These are phyloP conservation scores for Leucophenga varia DNA, from an alignment of 1,140 invertebrate genomes.

Conservation along the genomic window DNA sequence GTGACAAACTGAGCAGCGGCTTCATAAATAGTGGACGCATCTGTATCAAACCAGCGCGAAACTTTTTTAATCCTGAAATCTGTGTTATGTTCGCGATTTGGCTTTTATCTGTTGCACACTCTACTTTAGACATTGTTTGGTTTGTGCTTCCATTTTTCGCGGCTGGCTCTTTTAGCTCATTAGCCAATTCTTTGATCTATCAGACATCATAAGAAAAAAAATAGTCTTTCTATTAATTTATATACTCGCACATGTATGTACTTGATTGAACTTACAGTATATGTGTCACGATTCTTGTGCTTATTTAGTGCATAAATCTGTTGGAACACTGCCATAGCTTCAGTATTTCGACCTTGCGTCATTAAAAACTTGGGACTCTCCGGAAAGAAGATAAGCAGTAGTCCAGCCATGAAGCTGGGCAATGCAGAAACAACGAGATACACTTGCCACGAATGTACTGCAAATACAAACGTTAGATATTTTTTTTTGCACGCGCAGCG, in stretches of 20 bases:
- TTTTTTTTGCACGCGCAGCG: too few species aligned
- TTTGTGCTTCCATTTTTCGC: constrained; percentile 11
- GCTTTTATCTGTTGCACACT: constrained; percentile 11
- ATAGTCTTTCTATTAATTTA: too few species aligned
- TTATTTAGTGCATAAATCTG: constrained; percentile 58
- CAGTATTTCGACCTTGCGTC: constrained; percentile 65
- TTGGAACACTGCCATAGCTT: constrained; percentile 57
- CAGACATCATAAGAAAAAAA: too few species aligned
- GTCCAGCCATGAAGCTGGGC: constrained; percentile 64
- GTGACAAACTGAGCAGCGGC: constrained; percentile 3
- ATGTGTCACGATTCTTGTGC: constrained; percentile 61
- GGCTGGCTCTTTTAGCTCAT: too few species aligned
- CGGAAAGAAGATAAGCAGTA: constrained; percentile 65
- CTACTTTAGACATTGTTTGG: too few species aligned
- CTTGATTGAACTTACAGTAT: constrained; percentile 65
- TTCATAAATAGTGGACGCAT: background rate
- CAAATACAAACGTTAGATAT: too few species aligned
- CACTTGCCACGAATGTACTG: constrained; percentile 73
- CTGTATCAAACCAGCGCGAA: constrained; percentile 1
- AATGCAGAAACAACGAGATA: constrained; percentile 66
- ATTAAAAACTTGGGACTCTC: constrained; percentile 81
- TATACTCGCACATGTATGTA: too few species aligned
- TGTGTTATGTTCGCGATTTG: constrained; percentile 12
- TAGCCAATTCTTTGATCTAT: too few species aligned
- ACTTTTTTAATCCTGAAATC: constrained; percentile 24